A percentile compares a stretch with the other conserved stretches of the same genome.
Conservation (phyloP, 2,888 invertebrate species). For the Torymus texanus region DNA sequence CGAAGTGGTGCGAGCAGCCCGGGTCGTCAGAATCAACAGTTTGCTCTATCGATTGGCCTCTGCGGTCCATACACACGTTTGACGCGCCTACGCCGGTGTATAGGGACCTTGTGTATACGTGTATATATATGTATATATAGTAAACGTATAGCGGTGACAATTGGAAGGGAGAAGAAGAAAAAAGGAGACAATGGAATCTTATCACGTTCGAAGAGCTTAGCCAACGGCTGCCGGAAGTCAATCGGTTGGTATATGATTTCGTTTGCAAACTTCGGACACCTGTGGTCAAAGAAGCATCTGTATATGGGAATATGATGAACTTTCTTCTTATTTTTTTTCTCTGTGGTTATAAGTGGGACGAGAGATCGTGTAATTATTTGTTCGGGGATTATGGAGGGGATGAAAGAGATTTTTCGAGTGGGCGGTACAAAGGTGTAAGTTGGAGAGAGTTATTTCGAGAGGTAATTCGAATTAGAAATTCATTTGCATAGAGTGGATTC, state of each 20-base stretch:
- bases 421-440: no score
- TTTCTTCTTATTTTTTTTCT: no score
- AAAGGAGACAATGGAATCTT: conserved; percentile 21
- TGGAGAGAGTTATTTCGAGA: no score
- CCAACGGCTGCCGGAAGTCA: not conserved
- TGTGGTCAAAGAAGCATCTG: not conserved
- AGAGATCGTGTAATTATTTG: not conserved
- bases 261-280: conserved; percentile 9
- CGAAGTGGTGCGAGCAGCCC: conserved; percentile 62
- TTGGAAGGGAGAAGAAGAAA: not conserved
- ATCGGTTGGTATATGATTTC: conserved; percentile 30
- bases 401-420: not conserved
- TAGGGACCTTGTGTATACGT: no score
- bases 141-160: no score
- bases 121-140: no score
- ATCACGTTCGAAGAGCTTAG: conserved; percentile 9
- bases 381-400: not conserved
- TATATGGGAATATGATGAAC: no score
- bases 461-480: not conserved
- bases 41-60: conserved; percentile 74
- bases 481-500: conserved; percentile 16
- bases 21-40: conserved; percentile 74
- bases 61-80: conserved; percentile 26
- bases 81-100: not conserved
- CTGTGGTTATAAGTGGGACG: not conserved